Evolutionary conservation across 2,888 invertebrate species (phyloP).

Genomic region (Caenorhabditis drosophilae): DNA sequence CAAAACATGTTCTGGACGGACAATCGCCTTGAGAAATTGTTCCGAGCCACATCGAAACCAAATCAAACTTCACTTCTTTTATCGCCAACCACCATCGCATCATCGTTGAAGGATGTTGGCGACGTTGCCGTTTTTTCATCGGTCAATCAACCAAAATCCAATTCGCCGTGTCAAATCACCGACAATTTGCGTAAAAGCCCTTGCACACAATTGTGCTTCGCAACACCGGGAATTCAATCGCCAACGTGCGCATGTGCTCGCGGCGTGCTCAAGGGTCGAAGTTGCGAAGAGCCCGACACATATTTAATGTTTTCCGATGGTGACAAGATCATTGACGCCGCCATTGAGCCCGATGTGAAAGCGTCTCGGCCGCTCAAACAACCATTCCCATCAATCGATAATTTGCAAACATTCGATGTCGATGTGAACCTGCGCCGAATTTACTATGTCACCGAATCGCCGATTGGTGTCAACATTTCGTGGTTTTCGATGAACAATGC

Average conservation of each 20-base stretch:
- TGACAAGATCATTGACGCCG: constrained; percentile 89
- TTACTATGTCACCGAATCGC: constrained; percentile 65
- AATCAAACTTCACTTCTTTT: constrained; percentile 60
- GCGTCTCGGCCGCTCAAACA: constrained; percentile 45
- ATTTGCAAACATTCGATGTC: constrained; percentile 67
- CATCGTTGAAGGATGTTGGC: constrained; percentile 82
- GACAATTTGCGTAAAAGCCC: constrained; percentile 66
- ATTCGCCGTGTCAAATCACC: constrained; percentile 67
- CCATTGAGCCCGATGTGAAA: constrained; percentile 72
- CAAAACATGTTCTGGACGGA: constrained; percentile 68
- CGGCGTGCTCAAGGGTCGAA: constrained; percentile 76
- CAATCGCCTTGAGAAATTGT: constrained; percentile 64
- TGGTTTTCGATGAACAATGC: constrained; percentile 69
- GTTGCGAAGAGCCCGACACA: constrained; percentile 78
- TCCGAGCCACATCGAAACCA: constrained; percentile 59
- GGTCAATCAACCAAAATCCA: constrained; percentile 79
- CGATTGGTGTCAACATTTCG: constrained; percentile 66
- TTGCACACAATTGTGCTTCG: constrained; percentile 94
- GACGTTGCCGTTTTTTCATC: constrained; percentile 90
- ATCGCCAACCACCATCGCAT: constrained; percentile 61
- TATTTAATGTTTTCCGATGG: constrained; percentile 91
- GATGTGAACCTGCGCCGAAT: constrained; percentile 62
- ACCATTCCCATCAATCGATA: constrained; percentile 56
- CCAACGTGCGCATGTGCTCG: constrained; percentile 89
- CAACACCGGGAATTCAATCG: constrained; percentile 77